Percentiles rank a stretch among this genome's conserved stretches.
phyloP scores from a whole-genome alignment of 2,113 vertebrate genomes.

The Cyprinodon tularosa region DNA sequence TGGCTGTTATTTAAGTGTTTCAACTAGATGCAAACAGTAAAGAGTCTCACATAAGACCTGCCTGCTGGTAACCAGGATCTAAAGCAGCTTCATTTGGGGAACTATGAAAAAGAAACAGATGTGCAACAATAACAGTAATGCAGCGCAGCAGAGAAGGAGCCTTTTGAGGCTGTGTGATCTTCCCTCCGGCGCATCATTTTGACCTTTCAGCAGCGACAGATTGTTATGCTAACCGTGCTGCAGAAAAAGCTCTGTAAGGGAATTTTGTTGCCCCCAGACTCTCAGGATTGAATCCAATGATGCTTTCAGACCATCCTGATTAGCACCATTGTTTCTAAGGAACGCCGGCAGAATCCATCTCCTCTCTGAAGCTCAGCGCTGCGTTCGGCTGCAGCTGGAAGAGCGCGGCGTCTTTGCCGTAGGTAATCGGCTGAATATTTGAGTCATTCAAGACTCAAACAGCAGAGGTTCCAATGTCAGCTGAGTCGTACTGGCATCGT shows the following conservation, averaged over 20 bases:
- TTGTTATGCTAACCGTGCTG: conserved; percentile 34
- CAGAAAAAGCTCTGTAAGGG: conserved; percentile 17
- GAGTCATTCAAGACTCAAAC: conserved; percentile 39
- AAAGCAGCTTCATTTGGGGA: conserved; percentile 23
- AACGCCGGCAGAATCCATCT: conserved; percentile 36
- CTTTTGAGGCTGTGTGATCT: conserved; percentile 2
- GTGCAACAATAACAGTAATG: conserved; percentile 10
- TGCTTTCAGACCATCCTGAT: conserved; percentile 50
- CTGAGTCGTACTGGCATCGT: conserved; percentile 56
- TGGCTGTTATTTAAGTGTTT: neutral
- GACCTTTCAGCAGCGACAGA: conserved; percentile 38
- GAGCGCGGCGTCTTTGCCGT: conserved; percentile 38
- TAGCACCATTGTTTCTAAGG: conserved; percentile 57
- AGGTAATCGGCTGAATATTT: conserved; percentile 65
- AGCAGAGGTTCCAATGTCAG: conserved; percentile 66
- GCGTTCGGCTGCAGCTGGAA: conserved; percentile 55
- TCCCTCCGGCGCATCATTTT: conserved; percentile 19
- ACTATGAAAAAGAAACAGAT: conserved; percentile 21
- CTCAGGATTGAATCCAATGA: conserved; percentile 25
- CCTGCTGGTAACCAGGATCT: conserved; percentile 21
- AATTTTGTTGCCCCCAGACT: conserved; percentile 18
- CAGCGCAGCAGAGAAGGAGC: neutral
- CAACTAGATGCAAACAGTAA: neutral
- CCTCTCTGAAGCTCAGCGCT: conserved; percentile 61
- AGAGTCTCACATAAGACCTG: neutral